Base-by-base conservation (phyloP, 1,140 invertebrate species). In the Propsilocerus akamusi region DNA sequence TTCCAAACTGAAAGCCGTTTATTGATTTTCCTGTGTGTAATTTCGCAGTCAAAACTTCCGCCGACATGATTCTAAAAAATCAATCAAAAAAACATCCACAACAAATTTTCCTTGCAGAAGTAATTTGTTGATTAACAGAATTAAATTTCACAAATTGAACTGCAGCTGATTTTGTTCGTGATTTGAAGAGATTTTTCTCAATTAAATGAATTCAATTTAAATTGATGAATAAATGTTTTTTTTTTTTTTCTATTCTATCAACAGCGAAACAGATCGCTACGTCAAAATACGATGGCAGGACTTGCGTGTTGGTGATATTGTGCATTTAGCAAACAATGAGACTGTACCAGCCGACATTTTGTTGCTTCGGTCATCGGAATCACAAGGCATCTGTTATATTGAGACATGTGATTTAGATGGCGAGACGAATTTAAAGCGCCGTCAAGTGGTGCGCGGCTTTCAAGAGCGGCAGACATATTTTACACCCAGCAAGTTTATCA, bases 351-450 rank as follows among this genome's bases (percentile, higher is more conserved):
- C 95, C 4, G 95, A 98, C 66, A 83, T 97, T 58, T 70, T 99
- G 24, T 65, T 99, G 22, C 68, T 98, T 26, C 74, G 81, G 53
- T 87, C 85, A 37, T 93, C 91, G 63, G 93, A 97, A 70, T 81
- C 87, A 4, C 77, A 91, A 60, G 93, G 93, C 25, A 77, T 96
- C 56, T 97, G 94, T 64, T 99, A 97, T 68, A 84, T 99, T 61
- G 80, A 99, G 69, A 98, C 95, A 2, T 90, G 92, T 53, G 97
- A 98, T 71, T 72, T 99, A 55, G 97, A 99, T 63, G 97, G 97
- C 10, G 97, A 99, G 71, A 97, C 92, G n/a, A 99, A 98, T 73
- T 71, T 99, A 41, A 99, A 99, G 68, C 89, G 95, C 58, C 75
- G 94, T 59, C 83, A 95, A 61, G 63, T 65, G 34, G 63, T 65